These are phyloP conservation scores for Parotocinclus haroldoi DNA, from an alignment of 2,797 vertebrate species.

Conservation along the genomic window DNA sequence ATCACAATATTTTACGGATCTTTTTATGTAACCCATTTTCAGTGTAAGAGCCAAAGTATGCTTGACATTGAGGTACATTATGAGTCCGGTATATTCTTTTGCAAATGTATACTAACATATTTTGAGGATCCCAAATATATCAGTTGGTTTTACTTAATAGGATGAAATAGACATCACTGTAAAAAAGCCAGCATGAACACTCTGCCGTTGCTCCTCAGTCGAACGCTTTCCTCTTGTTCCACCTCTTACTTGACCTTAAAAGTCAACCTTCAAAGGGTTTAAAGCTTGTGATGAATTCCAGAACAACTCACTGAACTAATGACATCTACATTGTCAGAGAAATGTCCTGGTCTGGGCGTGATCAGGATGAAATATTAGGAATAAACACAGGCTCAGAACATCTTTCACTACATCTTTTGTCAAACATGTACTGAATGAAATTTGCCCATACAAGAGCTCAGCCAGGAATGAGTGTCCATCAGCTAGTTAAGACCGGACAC, in stretches of 20 bases:
- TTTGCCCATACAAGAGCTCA: constrained; percentile 29
- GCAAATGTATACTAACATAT: no score
- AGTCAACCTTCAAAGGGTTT: constrained; percentile 36
- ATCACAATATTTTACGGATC: no score
- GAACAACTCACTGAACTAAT: constrained; percentile 45
- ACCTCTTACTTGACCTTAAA: constrained; percentile 51
- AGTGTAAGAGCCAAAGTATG: no score
- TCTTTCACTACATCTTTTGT: constrained; percentile 8
- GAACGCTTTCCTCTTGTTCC: constrained; percentile 38
- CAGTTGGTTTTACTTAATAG: no score
- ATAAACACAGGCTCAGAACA: constrained; percentile 17
- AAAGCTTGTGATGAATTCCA: constrained; percentile 57
- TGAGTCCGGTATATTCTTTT: no score
- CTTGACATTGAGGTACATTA: no score
- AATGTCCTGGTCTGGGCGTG: constrained; percentile 25
- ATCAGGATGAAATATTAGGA: constrained; percentile 12
- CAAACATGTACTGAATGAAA: constrained; percentile 12
- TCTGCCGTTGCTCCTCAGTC: neutral
- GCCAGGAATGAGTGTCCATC: constrained; percentile 32
- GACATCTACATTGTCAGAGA: constrained; percentile 39
- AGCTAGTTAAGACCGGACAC: constrained; percentile 22
- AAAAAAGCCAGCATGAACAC: no score
- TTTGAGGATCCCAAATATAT: no score
- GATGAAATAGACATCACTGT: no score
- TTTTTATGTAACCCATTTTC: no score